Conservation (phyloP, 2,113 vertebrate species). For the Cettia cetti region DNA sequence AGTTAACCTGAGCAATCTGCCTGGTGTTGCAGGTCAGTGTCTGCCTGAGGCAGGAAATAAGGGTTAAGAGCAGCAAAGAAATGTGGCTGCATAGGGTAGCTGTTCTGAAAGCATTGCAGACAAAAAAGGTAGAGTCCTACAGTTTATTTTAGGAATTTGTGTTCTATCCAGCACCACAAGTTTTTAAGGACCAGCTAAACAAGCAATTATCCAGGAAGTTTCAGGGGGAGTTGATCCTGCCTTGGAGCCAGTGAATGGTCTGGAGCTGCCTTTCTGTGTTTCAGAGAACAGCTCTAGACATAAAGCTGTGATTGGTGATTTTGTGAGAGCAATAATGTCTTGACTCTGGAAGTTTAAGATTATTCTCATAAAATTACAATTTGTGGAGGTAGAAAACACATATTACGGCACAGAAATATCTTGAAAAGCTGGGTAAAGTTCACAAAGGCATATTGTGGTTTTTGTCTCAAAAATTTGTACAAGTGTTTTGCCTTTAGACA, state of each 20-base stretch:
- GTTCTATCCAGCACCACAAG: background rate
- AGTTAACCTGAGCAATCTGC: background rate
- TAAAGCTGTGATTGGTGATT: background rate
- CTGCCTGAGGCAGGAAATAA: background rate
- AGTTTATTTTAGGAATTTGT: background rate
- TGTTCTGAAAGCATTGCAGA: background rate
- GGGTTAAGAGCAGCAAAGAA: background rate
- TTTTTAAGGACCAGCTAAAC: background rate
- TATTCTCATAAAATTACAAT: background rate
- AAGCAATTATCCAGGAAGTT: background rate
- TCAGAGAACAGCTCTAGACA: background rate
- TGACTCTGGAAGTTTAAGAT: background rate
- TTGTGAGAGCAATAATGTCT: background rate
- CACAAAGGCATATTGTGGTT: background rate
- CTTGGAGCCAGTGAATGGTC: background rate
- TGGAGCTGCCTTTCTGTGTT: background rate
- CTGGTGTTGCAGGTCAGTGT: background rate
- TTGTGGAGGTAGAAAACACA: background rate
- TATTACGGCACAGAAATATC: background rate
- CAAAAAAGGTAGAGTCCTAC: background rate
- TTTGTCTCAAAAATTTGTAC: background rate
- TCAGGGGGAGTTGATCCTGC: background rate
- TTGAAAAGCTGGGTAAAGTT: background rate
- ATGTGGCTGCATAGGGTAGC: background rate
- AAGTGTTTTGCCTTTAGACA: background rate